These are phyloP conservation scores for Micropoecilia bifurca DNA, from an alignment of 2,797 vertebrate species.

Conservation along the genomic window DNA sequence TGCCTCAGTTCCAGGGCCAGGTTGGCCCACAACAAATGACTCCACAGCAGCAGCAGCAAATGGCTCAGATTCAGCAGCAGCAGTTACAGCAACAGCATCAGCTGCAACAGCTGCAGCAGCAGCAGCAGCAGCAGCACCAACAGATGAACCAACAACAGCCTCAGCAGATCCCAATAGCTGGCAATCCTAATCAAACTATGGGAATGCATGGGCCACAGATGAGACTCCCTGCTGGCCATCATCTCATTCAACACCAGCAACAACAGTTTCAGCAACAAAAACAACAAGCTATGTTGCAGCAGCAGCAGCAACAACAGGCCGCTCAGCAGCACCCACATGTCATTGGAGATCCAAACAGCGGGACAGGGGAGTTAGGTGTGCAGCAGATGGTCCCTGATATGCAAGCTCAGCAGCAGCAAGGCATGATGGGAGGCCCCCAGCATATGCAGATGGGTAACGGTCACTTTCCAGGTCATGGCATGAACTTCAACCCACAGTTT, in stretches of 20 bases:
- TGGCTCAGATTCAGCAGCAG: slow-evolving; percentile 89
- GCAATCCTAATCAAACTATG: slow-evolving; percentile 90
- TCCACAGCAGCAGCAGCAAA: slow-evolving; percentile 87
- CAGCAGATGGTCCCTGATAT: slow-evolving; percentile 94
- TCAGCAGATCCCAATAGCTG: slow-evolving; percentile 87
- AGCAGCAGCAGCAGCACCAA: slow-evolving; percentile 79
- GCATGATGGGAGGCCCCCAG: slow-evolving; percentile 87
- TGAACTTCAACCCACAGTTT: slow-evolving; percentile 90
- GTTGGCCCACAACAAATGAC: slow-evolving; percentile 85
- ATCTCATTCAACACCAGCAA: slow-evolving; percentile 89
- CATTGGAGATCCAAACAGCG: slow-evolving; percentile 84
- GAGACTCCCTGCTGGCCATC: slow-evolving; percentile 86
- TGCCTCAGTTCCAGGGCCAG: slow-evolving; percentile 91
- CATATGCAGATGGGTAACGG: slow-evolving; percentile 95
- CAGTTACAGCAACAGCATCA: slow-evolving; percentile 87
- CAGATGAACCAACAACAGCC: slow-evolving; percentile 84
- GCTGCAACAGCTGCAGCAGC: slow-evolving; percentile 80
- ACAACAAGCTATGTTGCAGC: slow-evolving; percentile 78
- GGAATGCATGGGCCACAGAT: slow-evolving; percentile 94
- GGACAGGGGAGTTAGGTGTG: slow-evolving; percentile 83
- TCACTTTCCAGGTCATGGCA: slow-evolving; percentile 92
- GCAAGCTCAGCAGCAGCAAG: slow-evolving; percentile 88
- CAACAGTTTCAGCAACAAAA: slow-evolving; percentile 80
- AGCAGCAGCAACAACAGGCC: slow-evolving; percentile 81
- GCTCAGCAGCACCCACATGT: slow-evolving; percentile 85